Base-by-base conservation (phyloP, 2,113 vertebrate genomes). In the Lophura nycthemera region DNA sequence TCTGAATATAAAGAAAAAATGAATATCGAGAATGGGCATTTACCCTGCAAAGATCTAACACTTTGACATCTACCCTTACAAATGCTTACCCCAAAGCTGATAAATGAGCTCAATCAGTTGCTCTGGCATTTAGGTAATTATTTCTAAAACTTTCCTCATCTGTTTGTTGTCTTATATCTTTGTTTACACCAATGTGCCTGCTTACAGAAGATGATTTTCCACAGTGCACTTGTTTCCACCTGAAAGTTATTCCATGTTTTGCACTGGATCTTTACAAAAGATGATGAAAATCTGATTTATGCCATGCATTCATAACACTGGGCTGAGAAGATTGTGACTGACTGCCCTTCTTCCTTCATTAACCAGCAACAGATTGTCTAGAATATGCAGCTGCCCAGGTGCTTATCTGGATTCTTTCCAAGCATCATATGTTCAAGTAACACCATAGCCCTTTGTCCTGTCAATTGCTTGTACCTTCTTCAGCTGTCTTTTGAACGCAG, bases 331-430 rank as follows among this genome's bases (percentile, higher is more conserved):
- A 77, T 42, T 84, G 79, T 71, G 93, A 86, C 83, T 95, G 88
- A 64, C 36, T 45, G 90, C 11, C 59, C 3, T 6, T 75, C 42
- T 88, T 89, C 56, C 52, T 78, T 88, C 85, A 82, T 92, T 95
- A 96, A 94, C 93, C 82, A 95, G 61, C 8, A 57, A 64, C 88
- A 96, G 79, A 96, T 96, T 96, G 93, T 89, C 27, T 60, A 88
- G 79, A 80, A 86, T 59, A 63, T 72, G 36, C 83, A 95, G 91
- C 79, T 96, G 93, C 69, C 95, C 27, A 45, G 80, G 52, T 91
- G 73, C 56, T 76, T 65, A 78, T 80, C 79, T 97, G 92, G 93
- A 95, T 83, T 91, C 30, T 18, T 57, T 79, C 81, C 91, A 96
- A 79, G 70, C 13, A 78, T 25, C 54, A 50, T 16, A 48, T 12